Base-by-base conservation (phyloP, 2,888 invertebrate genomes). In the Idaea biselata region DNA sequence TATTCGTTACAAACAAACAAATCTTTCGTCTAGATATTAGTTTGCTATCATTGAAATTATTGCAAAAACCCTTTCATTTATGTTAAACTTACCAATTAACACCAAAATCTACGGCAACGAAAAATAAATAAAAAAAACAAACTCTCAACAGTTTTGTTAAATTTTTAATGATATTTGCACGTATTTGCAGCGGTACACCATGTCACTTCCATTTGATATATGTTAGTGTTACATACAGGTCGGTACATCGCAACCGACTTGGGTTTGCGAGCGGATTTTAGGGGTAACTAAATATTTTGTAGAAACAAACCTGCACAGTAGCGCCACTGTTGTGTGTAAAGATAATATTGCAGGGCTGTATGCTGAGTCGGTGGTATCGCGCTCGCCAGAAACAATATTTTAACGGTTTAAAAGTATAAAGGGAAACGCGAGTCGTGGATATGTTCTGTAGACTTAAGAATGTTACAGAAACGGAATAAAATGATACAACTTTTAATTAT, bases 341-440 rank as follows among this genome's bases (percentile, higher is more conserved):
- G 44, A 44, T 44, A 44, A 7, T 7, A 11, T 44, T 8, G 44
- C 14, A 14, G 14, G 14, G 11, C 44, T 44, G 44, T 59, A 60
- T 62, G 86, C 87, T 84, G 84, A 86, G 78, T 87, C 77, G 77
- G 76, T 81, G 72, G 83, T 87, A 88, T 88, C 87, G 82, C 76
- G 75, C 76, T 72, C 76, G 79, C 86, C 88, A 85, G 86, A 82
- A 85, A 88, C 88, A 88, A 88, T 89, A 89, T 89, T 89, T 89
- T 87, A 86, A 80, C 81, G 83, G 83, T 85, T 84, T 89, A 86
- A 88, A 88, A 87, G 83, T 87, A 85, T 86, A 83, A 86, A 84
- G 79, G 74, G 80, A 77, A 80, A 79, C 77, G 78, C 74, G 77
- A 77, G 70, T 75, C 68, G 69, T 69, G 67, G 44, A 44, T 68